phyloP scores from a whole-genome alignment of 2,797 vertebrate genomes.

The Emydoidea blandingii region DNA sequence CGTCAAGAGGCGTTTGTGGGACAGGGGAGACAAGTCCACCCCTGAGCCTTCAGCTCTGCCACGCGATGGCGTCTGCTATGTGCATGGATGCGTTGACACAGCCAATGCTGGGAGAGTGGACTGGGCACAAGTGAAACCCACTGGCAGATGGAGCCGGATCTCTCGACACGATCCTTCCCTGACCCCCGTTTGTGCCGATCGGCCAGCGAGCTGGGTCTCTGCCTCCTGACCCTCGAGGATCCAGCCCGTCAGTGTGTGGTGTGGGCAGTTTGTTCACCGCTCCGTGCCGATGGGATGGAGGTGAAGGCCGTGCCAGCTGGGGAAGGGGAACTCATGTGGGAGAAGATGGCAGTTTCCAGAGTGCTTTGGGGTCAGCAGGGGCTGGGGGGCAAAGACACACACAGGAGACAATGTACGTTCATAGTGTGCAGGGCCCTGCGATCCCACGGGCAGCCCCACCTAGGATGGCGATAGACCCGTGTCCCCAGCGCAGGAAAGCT shows the following conservation, averaged over 20 bases:
- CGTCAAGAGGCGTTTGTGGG: neutral
- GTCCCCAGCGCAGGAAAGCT: too few species aligned
- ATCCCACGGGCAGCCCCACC: too few species aligned
- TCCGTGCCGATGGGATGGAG: too few species aligned
- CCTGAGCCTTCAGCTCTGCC: neutral
- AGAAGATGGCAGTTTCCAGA: neutral
- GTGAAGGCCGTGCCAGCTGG: neutral
- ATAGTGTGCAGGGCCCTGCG: neutral
- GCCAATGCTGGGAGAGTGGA: neutral
- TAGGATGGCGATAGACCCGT: neutral
- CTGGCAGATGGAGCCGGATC: neutral
- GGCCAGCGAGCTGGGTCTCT: too few species aligned
- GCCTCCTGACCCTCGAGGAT: too few species aligned
- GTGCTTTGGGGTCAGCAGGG: neutral
- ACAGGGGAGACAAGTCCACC: neutral
- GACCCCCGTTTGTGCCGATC: neutral
- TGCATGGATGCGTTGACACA: neutral
- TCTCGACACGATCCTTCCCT: neutral
- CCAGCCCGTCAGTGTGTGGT: too few species aligned
- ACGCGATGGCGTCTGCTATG: neutral
- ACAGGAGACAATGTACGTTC: too few species aligned
- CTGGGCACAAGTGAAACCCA: neutral
- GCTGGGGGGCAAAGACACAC: neutral
- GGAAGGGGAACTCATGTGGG: too few species aligned
- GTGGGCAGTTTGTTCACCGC: too few species aligned